Evolutionary conservation across 2,113 vertebrate species (phyloP).

Genomic region (Corynorhinus townsendii): DNA sequence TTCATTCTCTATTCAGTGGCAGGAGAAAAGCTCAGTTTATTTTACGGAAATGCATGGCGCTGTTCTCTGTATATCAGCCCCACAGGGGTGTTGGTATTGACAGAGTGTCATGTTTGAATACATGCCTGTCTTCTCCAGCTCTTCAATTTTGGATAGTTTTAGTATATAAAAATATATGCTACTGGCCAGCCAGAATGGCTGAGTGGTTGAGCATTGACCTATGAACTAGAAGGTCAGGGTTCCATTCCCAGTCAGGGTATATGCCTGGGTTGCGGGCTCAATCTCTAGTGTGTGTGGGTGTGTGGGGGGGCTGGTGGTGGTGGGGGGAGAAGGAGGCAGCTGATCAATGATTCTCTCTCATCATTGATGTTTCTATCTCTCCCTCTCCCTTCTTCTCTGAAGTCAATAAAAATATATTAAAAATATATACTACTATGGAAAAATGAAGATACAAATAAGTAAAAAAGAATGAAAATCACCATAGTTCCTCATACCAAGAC

Average conservation of each 20-base stretch:
- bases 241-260: too few species aligned
- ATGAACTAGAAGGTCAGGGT: too few species aligned
- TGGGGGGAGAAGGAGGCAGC: too few species aligned
- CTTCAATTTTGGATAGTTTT: not conserved
- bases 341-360: too few species aligned
- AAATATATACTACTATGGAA: not conserved
- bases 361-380: too few species aligned
- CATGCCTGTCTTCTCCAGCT: not conserved
- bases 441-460: not conserved
- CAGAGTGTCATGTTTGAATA: not conserved
- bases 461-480: not conserved
- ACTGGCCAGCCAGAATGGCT: too few species aligned
- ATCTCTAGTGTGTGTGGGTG: too few species aligned
- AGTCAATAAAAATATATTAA: not conserved
- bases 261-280: too few species aligned
- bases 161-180: not conserved
- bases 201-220: too few species aligned
- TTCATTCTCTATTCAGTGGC: not conserved
- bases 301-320: not conserved
- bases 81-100: not conserved
- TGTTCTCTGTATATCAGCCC: not conserved
- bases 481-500: not conserved
- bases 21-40: not conserved
- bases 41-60: not conserved
- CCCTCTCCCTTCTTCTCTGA: too few species aligned